phyloP scores from a whole-genome alignment of 2,113 vertebrate genomes.

The Carassius gibelio region DNA sequence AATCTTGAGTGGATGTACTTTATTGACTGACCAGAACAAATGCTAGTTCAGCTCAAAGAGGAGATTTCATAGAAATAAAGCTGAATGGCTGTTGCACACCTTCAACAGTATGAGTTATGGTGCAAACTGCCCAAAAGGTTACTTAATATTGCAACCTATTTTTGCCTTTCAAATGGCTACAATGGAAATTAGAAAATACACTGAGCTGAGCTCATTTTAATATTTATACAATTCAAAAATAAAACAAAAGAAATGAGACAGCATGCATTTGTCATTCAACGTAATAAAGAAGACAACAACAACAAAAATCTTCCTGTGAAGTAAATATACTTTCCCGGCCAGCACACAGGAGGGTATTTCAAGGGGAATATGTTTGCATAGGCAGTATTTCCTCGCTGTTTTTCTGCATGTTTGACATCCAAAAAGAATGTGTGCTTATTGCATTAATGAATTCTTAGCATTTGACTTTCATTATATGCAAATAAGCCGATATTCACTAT shows the following conservation, averaged over 20 bases:
- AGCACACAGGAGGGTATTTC: slow-evolving; percentile 36
- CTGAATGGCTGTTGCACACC: not conserved
- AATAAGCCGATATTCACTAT: slow-evolving; percentile 43
- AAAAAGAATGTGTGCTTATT: slow-evolving; percentile 38
- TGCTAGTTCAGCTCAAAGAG: not conserved
- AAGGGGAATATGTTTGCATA: slow-evolving; percentile 34
- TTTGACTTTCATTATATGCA: slow-evolving; percentile 61
- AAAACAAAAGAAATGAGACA: not conserved
- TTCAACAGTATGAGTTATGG: not conserved
- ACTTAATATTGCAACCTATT: not conserved
- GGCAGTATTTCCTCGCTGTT: too few relatives aligned
- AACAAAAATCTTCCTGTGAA: not conserved
- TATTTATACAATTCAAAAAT: slow-evolving; percentile 7
- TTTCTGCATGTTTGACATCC: slow-evolving; percentile 4
- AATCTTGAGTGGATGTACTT: not conserved
- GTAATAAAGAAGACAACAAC: slow-evolving; percentile 9
- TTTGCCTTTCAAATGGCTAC: not conserved
- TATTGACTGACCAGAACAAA: not conserved
- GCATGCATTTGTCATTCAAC: not conserved
- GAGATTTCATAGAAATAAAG: not conserved
- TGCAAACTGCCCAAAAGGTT: not conserved
- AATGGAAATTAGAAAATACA: not conserved
- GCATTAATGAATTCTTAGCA: slow-evolving; percentile 51
- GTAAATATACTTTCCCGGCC: slow-evolving; percentile 15
- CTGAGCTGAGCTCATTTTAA: not conserved